A percentile compares a stretch with the other conserved stretches of the same genome.
These are phyloP conservation scores for Nebria brevicollis DNA, from an alignment of 2,888 invertebrate genomes.

Conservation along the genomic window DNA sequence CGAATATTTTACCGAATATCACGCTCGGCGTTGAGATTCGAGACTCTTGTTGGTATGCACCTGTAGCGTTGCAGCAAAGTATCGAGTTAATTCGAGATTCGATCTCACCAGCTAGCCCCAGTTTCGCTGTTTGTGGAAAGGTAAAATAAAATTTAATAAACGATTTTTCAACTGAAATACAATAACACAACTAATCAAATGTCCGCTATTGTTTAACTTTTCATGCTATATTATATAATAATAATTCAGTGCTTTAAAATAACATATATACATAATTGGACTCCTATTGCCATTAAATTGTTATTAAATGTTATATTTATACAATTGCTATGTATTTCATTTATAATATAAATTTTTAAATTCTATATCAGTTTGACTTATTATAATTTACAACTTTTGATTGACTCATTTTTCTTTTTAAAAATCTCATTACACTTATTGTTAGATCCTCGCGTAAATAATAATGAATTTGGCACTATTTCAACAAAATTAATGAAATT, in stretches of 20 bases:
- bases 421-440: too few relatives aligned
- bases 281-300: too few relatives aligned
- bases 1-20: slow-evolving; percentile 67
- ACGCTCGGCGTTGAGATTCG: slow-evolving; percentile 75
- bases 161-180: background rate
- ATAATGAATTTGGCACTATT: background rate
- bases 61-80: slow-evolving; percentile 81
- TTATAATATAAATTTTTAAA: too few relatives aligned
- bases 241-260: background rate
- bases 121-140: slow-evolving; percentile 34
- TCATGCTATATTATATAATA: background rate
- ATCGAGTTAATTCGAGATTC: slow-evolving; percentile 79
- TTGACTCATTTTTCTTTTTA: too few relatives aligned
- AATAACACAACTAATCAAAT: background rate
- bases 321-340: too few relatives aligned
- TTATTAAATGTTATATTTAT: background rate
- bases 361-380: too few relatives aligned
- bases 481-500: slow-evolving; percentile 31
- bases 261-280: too few relatives aligned
- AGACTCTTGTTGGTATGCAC: slow-evolving; percentile 85
- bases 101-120: slow-evolving; percentile 63
- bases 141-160: slow-evolving; percentile 18
- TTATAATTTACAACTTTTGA: too few relatives aligned
- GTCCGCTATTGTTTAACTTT: background rate
- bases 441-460: too few relatives aligned